phyloP scores from a whole-genome alignment of 2,888 invertebrate species.

The Cosmia trapezina region DNA sequence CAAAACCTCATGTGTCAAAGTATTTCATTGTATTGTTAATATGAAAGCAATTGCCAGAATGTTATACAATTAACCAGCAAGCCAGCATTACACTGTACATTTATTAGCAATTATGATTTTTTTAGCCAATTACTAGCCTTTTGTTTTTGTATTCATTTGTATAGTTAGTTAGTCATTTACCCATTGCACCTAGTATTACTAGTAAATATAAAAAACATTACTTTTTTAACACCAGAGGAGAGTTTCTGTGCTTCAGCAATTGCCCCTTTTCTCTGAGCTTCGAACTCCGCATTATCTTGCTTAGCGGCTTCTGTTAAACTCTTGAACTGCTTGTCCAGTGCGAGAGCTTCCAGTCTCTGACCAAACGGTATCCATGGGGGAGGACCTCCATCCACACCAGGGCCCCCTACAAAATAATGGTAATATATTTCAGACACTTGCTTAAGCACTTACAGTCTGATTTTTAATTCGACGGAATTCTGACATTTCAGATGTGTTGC shows the following conservation, averaged over 20 bases:
- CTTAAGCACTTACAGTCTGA: too few relatives aligned
- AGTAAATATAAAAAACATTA: slow-evolving; percentile 54
- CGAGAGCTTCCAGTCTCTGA: slow-evolving; percentile 92
- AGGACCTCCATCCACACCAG: slow-evolving; percentile 94
- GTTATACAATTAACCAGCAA: slow-evolving; percentile 8
- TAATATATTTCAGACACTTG: not conserved
- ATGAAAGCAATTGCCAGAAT: slow-evolving; percentile 10
- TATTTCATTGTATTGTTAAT: slow-evolving; percentile 11
- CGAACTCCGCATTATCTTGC: slow-evolving; percentile 96
- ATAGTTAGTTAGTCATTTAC: too few relatives aligned
- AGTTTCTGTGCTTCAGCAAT: slow-evolving; percentile 96
- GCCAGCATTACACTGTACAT: not conserved
- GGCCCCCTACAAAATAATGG: slow-evolving; percentile 81
- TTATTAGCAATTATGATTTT: not conserved
- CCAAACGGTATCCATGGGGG: slow-evolving; percentile 98
- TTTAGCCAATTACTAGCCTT: slow-evolving; percentile 8
- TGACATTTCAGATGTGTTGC: too few relatives aligned
- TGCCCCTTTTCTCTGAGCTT: slow-evolving; percentile 96
- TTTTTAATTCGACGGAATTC: too few relatives aligned
- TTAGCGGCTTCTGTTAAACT: slow-evolving; percentile 91
- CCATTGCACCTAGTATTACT: too few relatives aligned
- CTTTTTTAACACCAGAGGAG: slow-evolving; percentile 89
- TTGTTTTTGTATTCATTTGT: too few relatives aligned
- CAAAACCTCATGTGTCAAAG: slow-evolving; percentile 10
- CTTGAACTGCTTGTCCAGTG: slow-evolving; percentile 93